phyloP scores from a whole-genome alignment of 2,888 invertebrate species.

The Cetonia aurata region DNA sequence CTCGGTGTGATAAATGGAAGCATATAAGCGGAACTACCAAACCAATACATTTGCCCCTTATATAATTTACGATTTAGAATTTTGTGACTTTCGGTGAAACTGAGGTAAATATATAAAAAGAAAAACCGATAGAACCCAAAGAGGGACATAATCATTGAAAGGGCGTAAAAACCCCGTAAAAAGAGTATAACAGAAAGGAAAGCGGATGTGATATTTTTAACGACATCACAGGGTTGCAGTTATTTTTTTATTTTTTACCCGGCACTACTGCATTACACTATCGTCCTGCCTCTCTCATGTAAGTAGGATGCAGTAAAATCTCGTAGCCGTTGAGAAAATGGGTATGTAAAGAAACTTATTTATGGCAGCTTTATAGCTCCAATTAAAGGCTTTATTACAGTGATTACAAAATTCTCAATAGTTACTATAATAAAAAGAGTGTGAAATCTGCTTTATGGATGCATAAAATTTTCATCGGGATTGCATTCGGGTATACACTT shows the following conservation, averaged over 20 bases:
- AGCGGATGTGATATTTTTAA: conserved; percentile 7
- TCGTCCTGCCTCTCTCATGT: neutral
- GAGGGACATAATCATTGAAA: conserved; percentile 4
- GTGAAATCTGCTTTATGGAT: conserved; percentile 4
- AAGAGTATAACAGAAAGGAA: neutral
- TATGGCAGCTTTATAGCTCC: conserved; percentile 12
- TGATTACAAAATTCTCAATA: conserved; percentile 8
- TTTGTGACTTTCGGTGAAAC: too few relatives aligned
- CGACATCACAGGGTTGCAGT: neutral
- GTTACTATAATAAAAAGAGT: conserved; percentile 7
- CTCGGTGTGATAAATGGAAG: too few relatives aligned
- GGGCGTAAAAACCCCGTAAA: neutral
- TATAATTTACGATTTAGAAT: too few relatives aligned
- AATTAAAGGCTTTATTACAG: conserved; percentile 17
- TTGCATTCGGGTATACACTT: neutral
- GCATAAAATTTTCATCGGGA: conserved; percentile 7
- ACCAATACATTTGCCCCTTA: too few relatives aligned
- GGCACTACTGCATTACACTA: too few relatives aligned
- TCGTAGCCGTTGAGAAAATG: neutral
- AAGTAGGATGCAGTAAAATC: conserved; percentile 2
- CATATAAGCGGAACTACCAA: too few relatives aligned
- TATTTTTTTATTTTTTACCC: conserved; percentile 14
- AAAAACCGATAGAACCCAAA: too few relatives aligned
- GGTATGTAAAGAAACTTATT: neutral
- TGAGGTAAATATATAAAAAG: too few relatives aligned